Percentiles rank a stretch among this genome's conserved stretches.
Evolutionary conservation across 2,888 invertebrate species (phyloP).

Genomic region (Harmothoe impar): DNA sequence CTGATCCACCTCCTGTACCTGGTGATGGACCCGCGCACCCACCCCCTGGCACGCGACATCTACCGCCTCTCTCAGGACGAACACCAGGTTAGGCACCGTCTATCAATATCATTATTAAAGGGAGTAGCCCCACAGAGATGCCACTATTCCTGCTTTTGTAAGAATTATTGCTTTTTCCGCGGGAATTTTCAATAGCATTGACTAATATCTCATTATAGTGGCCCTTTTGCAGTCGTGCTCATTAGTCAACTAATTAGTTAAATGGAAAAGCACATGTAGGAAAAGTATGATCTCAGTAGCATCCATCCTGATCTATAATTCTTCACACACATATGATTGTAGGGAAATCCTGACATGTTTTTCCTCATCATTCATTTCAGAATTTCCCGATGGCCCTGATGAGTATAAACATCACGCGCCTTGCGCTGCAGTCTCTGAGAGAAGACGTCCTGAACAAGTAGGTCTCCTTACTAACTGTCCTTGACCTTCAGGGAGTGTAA

Average conservation of each 20-base stretch:
- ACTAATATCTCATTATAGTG: too few relatives aligned
- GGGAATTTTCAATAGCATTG: too few relatives aligned
- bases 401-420: conserved; percentile 85
- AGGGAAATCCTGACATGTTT: too few relatives aligned
- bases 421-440: conserved; percentile 84
- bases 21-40: conserved; percentile 78
- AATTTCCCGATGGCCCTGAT: conserved; percentile 86
- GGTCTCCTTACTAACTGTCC: conserved; percentile 48
- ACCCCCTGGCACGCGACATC: conserved; percentile 83
- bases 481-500: conserved; percentile 83
- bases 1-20: conserved; percentile 85
- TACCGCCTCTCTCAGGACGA: conserved; percentile 84
- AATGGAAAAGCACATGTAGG: too few relatives aligned
- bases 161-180: neutral
- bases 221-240: too few relatives aligned
- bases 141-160: too few relatives aligned
- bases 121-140: too few relatives aligned
- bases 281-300: too few relatives aligned
- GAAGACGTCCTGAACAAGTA: conserved; percentile 85
- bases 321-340: too few relatives aligned
- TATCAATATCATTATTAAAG: neutral
- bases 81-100: conserved; percentile 78
- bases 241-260: too few relatives aligned
- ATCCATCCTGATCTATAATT: too few relatives aligned
- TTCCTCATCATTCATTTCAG: conserved; percentile 75